These are phyloP conservation scores for Dryobotodes eremita DNA, from an alignment of 2,888 invertebrate species.

Conservation along the genomic window DNA sequence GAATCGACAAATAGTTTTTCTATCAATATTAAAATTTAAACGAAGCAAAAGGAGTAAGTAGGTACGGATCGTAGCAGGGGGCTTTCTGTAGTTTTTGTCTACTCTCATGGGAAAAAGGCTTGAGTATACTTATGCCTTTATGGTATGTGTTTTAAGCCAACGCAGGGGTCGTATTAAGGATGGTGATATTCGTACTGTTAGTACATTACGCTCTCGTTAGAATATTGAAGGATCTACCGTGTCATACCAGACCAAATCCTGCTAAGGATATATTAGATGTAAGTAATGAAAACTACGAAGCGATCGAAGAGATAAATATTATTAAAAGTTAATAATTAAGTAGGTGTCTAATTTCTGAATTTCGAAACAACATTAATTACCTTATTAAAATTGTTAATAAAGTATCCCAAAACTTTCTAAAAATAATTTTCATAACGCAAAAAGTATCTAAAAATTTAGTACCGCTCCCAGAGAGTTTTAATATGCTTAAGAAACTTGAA, in stretches of 20 bases:
- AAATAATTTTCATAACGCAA: conserved; percentile 20
- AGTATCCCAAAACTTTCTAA: conserved; percentile 19
- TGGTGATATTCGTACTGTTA: background rate
- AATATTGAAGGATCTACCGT: background rate
- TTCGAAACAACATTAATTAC: conserved; percentile 21
- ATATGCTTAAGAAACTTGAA: conserved; percentile 39
- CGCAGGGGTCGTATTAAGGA: background rate
- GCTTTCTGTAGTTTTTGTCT: background rate
- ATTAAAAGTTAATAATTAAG: too few relatives aligned
- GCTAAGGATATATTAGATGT: background rate
- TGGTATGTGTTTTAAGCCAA: background rate
- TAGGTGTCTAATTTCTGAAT: background rate
- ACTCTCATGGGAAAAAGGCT: too few relatives aligned
- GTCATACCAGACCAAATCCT: background rate
- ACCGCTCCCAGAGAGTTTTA: conserved; percentile 21
- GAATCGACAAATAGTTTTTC: background rate
- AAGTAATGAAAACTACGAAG: background rate
- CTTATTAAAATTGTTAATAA: conserved; percentile 17
- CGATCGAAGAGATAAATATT: background rate
- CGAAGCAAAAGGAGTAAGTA: background rate
- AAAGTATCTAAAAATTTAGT: conserved; percentile 11
- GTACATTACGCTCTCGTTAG: background rate
- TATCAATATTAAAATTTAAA: background rate
- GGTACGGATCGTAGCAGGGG: background rate
- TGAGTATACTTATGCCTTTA: too few relatives aligned